phyloP scores from a whole-genome alignment of 1,140 invertebrate genomes.

The Lepidotrigona ventralis region DNA sequence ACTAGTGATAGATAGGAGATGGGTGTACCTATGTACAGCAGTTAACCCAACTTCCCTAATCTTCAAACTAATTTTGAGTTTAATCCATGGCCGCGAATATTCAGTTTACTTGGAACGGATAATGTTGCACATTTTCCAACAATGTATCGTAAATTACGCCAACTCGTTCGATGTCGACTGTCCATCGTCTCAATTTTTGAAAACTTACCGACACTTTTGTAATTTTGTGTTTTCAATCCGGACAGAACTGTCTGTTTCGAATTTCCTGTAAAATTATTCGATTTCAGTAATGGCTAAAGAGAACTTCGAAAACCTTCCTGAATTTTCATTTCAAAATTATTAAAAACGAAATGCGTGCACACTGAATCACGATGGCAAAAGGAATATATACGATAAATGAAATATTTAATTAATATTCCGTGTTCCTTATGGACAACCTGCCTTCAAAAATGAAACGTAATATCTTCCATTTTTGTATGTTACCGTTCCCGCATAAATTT shows the following conservation, averaged over 20 bases:
- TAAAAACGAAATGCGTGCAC: neutral
- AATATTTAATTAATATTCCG: neutral
- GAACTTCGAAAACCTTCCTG: too few relatives aligned
- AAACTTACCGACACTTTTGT: too few relatives aligned
- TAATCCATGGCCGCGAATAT: slow-evolving; percentile 62
- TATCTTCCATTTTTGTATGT: neutral
- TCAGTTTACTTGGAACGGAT: slow-evolving; percentile 40
- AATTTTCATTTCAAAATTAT: neutral
- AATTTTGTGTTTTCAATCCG: too few relatives aligned
- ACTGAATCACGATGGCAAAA: neutral
- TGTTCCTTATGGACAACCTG: neutral
- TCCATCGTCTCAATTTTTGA: too few relatives aligned
- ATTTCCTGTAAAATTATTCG: too few relatives aligned
- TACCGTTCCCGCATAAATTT: neutral
- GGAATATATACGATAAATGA: neutral
- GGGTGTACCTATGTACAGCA: slow-evolving; percentile 37
- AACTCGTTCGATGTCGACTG: neutral
- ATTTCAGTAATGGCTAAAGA: too few relatives aligned
- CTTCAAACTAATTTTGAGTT: slow-evolving; percentile 68
- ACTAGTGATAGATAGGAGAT: slow-evolving; percentile 43
- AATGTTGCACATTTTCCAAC: slow-evolving; percentile 12
- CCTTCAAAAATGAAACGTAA: neutral
- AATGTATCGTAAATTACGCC: slow-evolving; percentile 22
- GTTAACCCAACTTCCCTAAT: slow-evolving; percentile 67
- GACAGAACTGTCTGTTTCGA: too few relatives aligned